Conservation (phyloP, 2,888 invertebrate species). For the Trachelus stipa region DNA sequence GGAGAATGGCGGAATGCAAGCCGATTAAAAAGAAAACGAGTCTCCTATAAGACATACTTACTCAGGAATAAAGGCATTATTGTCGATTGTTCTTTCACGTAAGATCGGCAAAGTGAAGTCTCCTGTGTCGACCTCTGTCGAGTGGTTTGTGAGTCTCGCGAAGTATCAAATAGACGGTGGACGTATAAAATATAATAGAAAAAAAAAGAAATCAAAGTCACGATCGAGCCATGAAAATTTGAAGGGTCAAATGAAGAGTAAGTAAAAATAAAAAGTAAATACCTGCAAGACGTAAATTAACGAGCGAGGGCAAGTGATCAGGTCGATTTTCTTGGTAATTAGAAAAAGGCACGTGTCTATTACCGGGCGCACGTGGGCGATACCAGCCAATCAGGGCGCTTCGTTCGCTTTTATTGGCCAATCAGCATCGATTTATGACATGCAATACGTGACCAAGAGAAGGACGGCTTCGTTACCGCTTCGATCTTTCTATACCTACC, state of each 20-base stretch:
- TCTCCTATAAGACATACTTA: constrained; percentile 15
- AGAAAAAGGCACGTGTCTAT: constrained; percentile 24
- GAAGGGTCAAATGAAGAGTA: neutral
- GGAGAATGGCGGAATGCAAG: constrained; percentile 1
- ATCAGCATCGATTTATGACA: constrained; percentile 44
- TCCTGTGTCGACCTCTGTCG: neutral
- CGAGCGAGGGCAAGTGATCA: neutral
- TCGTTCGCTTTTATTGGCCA: constrained; percentile 40
- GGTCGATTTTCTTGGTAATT: constrained; percentile 11
- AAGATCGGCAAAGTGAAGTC: neutral
- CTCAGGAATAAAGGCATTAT: constrained; percentile 49
- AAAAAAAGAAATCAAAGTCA: neutral
- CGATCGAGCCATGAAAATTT: neutral
- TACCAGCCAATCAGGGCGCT: constrained; percentile 21
- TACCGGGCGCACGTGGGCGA: constrained; percentile 30
- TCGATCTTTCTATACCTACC: neutral
- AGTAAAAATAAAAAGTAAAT: neutral
- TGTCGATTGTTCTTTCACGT: constrained; percentile 50
- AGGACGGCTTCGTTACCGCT: constrained; percentile 20
- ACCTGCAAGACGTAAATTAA: neutral
- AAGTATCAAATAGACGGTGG: neutral
- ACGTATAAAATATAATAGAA: neutral
- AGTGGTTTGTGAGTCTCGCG: neutral
- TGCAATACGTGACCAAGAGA: constrained; percentile 35
- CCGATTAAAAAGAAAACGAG: constrained; percentile 21